Conservation (phyloP, 2,113 vertebrate genomes). For the Sceloporus tristichus region DNA sequence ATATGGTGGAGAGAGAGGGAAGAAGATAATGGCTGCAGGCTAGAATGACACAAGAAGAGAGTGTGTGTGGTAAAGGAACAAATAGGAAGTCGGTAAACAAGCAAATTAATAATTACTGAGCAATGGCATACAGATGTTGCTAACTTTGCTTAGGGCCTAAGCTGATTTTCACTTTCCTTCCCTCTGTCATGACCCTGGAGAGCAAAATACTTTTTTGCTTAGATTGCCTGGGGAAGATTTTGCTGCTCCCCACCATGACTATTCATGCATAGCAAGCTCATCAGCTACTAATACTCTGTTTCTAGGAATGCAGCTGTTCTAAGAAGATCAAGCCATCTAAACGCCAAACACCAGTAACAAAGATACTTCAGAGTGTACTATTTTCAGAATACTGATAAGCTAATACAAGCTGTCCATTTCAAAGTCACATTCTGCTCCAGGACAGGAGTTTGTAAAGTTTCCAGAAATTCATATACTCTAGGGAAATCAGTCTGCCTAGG, state of each 20-base stretch:
- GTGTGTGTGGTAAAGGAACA: no score
- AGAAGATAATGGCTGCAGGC: no score
- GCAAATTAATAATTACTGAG: no score
- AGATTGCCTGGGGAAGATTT: neutral
- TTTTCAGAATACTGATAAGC: neutral
- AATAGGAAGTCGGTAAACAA: no score
- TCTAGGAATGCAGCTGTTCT: neutral
- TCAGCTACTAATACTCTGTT: neutral
- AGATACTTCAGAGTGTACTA: neutral
- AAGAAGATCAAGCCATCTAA: no score
- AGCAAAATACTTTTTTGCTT: neutral
- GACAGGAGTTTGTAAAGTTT: slow-evolving; percentile 24
- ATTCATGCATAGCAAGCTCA: neutral
- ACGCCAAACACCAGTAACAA: neutral
- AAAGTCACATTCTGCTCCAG: slow-evolving; percentile 39
- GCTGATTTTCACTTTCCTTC: neutral
- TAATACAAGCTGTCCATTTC: slow-evolving; percentile 39
- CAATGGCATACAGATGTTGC: no score
- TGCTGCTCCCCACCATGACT: neutral
- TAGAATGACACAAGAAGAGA: no score
- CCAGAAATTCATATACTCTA: slow-evolving; percentile 42
- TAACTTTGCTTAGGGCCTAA: no score
- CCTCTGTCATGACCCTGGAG: neutral
- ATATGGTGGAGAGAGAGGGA: no score
- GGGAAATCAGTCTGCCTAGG: slow-evolving; percentile 21